These are phyloP conservation scores for Malacoraja senta DNA, from an alignment of 2,797 vertebrate species.

Conservation along the genomic window DNA sequence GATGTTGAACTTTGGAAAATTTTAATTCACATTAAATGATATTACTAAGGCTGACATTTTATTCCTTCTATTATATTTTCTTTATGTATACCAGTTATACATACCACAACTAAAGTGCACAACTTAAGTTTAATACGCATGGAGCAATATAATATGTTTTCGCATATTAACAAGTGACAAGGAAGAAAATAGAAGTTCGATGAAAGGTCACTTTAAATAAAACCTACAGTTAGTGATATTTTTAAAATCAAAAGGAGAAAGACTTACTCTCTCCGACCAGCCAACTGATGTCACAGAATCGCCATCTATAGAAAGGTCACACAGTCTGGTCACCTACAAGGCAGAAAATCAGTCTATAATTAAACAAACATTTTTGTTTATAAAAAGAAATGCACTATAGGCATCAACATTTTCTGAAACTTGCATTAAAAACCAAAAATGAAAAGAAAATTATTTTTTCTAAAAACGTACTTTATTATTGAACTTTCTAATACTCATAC, in stretches of 20 bases:
- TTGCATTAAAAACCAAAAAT: background rate
- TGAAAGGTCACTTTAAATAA: background rate
- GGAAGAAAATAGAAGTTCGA: background rate
- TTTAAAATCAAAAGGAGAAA: background rate
- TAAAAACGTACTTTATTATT: background rate
- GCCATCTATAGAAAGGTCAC: slow-evolving; percentile 93
- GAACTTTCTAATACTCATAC: background rate
- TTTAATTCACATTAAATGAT: background rate
- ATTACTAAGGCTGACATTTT: background rate
- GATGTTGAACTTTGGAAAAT: background rate
- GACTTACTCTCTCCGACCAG: slow-evolving; percentile 92
- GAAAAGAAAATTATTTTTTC: background rate
- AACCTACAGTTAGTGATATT: background rate
- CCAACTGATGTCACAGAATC: slow-evolving; percentile 95
- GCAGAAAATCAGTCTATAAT: background rate
- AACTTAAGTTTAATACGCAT: background rate
- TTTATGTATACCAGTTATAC: background rate
- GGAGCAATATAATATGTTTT: background rate
- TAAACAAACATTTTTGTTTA: background rate
- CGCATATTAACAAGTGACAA: background rate
- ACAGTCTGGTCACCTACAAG: slow-evolving; percentile 83
- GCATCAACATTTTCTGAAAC: background rate
- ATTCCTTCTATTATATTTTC: background rate
- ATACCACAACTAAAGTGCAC: background rate
- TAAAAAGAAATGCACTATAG: background rate